Evolutionary conservation across 2,113 vertebrate species (phyloP), one percentile per base, ranked within the genome.

Genomic region (Colinus virginianus): DNA sequence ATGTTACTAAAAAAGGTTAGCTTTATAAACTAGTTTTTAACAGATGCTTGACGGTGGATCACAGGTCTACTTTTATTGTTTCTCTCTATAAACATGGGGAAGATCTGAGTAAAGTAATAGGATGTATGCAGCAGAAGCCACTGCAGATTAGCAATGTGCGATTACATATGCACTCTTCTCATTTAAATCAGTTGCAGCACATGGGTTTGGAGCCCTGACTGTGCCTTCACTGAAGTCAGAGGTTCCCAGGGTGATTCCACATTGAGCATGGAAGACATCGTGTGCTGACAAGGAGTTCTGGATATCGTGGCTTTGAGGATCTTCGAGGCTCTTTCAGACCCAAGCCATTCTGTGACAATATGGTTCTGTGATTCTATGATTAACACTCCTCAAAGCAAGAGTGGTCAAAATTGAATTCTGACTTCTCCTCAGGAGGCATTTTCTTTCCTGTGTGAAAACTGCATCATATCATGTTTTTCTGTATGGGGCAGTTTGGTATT

Each of bases 251-350:
- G 36, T 53, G 26, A 53, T 53, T 53, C 51, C 51, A 53, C 51
- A 30, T 16, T 76, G 21, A 19, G 32, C 7, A n/a, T 11, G 3
- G 21, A 58, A 8, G 6, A 21, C 38, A 6, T 0, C 5, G 40
- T 20, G 17, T 32, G 34, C 40, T 8, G 40, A 4, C 48, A 43
- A 40, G 46, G 23, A 28, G 4, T 32, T 90, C 68, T 58, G 71
- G 42, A n/a, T 72, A 1, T 30, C 18, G 11, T 8, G 7, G 2
- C 23, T 56, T 53, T 28, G 51, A 53, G 14, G 26, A 53, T 53
- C 14, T 53, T 53, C 17, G 15, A 53, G 51, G 51, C 8, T 53
- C 26, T 26, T 53, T 16, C 51, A 26, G 17, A 30, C 49, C 8
- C 26, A 53, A 53, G 28, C 51, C 26, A 53, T 51, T 53, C 51